Conservation (phyloP, 1,140 invertebrate genomes). For the Aradophagus sp. region DNA sequence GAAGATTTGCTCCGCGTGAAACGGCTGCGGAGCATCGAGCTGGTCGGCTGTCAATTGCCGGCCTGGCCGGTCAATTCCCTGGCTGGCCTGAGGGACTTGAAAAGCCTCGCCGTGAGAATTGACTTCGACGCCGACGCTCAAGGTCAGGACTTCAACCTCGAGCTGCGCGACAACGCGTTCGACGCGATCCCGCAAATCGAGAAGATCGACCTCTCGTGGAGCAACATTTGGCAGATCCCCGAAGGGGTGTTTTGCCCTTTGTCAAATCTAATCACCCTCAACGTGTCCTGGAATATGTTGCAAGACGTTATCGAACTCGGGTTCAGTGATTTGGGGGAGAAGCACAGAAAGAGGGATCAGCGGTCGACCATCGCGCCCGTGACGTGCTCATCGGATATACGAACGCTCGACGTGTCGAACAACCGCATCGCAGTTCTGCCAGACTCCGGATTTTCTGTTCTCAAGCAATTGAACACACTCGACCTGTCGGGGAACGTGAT, state of each 20-base stretch:
- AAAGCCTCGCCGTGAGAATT: slow-evolving; percentile 85
- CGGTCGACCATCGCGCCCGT: slow-evolving; percentile 61
- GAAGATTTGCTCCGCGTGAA: slow-evolving; percentile 86
- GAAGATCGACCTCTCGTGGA: slow-evolving; percentile 88
- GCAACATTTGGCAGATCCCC: slow-evolving; percentile 92
- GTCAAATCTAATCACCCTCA: slow-evolving; percentile 83
- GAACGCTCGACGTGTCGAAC: slow-evolving; percentile 86
- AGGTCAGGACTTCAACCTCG: slow-evolving; percentile 80
- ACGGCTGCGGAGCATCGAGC: slow-evolving; percentile 83
- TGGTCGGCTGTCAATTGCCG: slow-evolving; percentile 88
- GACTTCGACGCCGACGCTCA: slow-evolving; percentile 77
- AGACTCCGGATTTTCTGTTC: slow-evolving; percentile 84
- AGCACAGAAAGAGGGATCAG: slow-evolving; percentile 51
- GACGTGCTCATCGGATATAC: slow-evolving; percentile 85
- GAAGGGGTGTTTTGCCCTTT: slow-evolving; percentile 89
- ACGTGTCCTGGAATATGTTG: slow-evolving; percentile 88
- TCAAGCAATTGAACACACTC: slow-evolving; percentile 84
- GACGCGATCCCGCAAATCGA: slow-evolving; percentile 82
- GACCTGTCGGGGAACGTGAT: slow-evolving; percentile 90
- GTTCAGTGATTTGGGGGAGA: slow-evolving; percentile 75
- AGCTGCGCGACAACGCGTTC: slow-evolving; percentile 85
- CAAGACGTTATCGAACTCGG: slow-evolving; percentile 88
- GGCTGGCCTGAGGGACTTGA: slow-evolving; percentile 82
- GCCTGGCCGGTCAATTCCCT: slow-evolving; percentile 83
- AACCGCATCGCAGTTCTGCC: slow-evolving; percentile 90